phyloP scores from a whole-genome alignment of 2,888 invertebrate species.

The Epirrhoe tristata region DNA sequence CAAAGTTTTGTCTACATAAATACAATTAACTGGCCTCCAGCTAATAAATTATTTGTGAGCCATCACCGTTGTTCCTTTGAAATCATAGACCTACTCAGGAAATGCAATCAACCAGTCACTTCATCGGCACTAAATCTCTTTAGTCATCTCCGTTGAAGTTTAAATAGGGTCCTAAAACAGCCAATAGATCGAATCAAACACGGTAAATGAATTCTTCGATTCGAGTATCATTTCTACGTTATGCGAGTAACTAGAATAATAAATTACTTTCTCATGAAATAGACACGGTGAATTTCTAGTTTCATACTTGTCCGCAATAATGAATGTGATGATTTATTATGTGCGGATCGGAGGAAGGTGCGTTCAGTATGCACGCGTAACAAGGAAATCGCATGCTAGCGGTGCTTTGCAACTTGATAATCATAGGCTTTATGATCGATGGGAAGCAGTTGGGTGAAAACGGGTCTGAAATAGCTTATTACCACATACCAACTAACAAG shows the following conservation, averaged over 20 bases:
- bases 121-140: no score
- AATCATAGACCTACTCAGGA: no score
- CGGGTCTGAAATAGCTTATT: not conserved
- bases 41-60: no score
- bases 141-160: no score
- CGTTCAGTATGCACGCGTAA: conserved; percentile 23
- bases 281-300: conserved; percentile 51
- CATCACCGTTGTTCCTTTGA: no score
- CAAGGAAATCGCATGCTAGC: conserved; percentile 20
- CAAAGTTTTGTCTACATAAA: no score
- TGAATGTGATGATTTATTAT: conserved; percentile 46
- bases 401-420: conserved; percentile 4
- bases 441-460: not conserved
- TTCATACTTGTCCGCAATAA: conserved; percentile 45
- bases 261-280: conserved; percentile 50
- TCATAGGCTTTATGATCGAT: not conserved
- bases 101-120: no score
- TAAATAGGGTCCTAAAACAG: no score
- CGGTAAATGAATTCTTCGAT: not conserved
- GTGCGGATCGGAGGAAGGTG: conserved; percentile 24
- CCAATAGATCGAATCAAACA: no score
- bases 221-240: not conserved
- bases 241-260: conserved; percentile 38
- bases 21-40: no score
- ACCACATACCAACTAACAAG: no score